phyloP scores from a whole-genome alignment of 2,888 invertebrate species.

The Tridacna crocea region DNA sequence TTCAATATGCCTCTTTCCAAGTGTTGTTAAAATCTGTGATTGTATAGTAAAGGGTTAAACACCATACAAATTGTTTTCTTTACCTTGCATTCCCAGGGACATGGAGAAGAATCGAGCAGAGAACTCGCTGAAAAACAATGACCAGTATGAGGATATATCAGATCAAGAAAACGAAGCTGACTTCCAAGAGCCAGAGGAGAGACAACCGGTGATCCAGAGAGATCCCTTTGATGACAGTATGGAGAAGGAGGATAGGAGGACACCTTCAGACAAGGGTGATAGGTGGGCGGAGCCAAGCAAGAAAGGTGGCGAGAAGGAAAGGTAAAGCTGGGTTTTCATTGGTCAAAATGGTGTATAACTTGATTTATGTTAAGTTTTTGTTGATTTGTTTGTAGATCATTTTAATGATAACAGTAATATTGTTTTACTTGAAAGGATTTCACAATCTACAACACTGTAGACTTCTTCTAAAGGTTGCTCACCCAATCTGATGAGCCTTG shows the following conservation, averaged over 20 bases:
- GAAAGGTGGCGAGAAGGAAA: conserved; percentile 35
- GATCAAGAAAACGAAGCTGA: conserved; percentile 66
- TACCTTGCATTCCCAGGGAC: neutral
- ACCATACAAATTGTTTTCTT: too few relatives aligned
- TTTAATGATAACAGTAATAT: too few relatives aligned
- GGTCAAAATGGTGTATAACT: too few relatives aligned
- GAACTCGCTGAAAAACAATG: conserved; percentile 48
- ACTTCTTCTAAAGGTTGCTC: too few relatives aligned
- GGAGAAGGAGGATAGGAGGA: conserved; percentile 60
- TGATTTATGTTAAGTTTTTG: too few relatives aligned
- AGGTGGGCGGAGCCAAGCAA: conserved; percentile 40
- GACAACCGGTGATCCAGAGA: conserved; percentile 72
- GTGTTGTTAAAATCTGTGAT: too few relatives aligned
- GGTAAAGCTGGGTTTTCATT: neutral
- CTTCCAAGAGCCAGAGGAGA: conserved; percentile 64
- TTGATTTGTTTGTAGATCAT: too few relatives aligned
- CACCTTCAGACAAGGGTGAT: conserved; percentile 50
- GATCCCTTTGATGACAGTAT: conserved; percentile 82
- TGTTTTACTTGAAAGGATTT: too few relatives aligned
- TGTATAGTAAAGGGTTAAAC: too few relatives aligned
- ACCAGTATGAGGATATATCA: conserved; percentile 61
- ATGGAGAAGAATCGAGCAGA: conserved; percentile 42
- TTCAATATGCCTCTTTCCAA: too few relatives aligned
- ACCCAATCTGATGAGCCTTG: too few relatives aligned
- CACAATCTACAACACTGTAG: too few relatives aligned